Conservation (phyloP, 1,140 invertebrate species). For the Drosophila leontia region DNA sequence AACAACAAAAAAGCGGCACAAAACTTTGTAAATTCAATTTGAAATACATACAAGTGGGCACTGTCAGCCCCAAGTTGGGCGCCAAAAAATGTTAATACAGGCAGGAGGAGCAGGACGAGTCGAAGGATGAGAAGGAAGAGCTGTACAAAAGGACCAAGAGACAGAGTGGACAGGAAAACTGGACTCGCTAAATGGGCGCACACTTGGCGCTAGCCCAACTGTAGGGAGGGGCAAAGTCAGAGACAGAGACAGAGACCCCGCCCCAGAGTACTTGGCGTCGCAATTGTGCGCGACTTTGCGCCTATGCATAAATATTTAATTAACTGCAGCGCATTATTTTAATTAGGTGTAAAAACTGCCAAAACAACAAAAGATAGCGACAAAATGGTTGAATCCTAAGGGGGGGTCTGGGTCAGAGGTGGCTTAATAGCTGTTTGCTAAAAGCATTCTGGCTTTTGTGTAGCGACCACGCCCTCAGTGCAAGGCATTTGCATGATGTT, state of each 20-base stretch:
- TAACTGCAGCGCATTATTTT: constrained; percentile 85
- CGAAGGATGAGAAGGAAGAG: not conserved
- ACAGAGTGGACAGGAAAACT: constrained; percentile 16
- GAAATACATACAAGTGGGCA: constrained; percentile 68
- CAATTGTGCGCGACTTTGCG: constrained; percentile 57
- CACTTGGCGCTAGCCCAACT: constrained; percentile 33
- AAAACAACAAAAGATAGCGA: constrained; percentile 35
- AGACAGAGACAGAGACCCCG: not conserved
- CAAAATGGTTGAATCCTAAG: not conserved
- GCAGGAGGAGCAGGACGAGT: not conserved
- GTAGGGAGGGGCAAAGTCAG: not conserved
- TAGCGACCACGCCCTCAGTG: constrained; percentile 16
- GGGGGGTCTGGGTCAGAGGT: constrained; percentile 9
- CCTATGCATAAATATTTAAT: constrained; percentile 85
- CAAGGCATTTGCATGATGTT: constrained; percentile 14
- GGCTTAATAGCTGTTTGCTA: constrained; percentile 49
- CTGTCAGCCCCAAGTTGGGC: not conserved
- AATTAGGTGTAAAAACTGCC: constrained; percentile 80
- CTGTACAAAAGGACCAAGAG: not conserved
- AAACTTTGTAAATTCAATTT: constrained; percentile 81
- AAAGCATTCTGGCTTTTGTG: constrained; percentile 40
- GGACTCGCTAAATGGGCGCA: constrained; percentile 6
- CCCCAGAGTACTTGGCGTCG: constrained; percentile 30
- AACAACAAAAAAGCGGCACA: constrained; percentile 44
- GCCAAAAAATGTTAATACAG: constrained; percentile 10